These are phyloP conservation scores for Pseudorectes ferrugineus DNA, from an alignment of 2,113 vertebrate genomes.

Conservation along the genomic window DNA sequence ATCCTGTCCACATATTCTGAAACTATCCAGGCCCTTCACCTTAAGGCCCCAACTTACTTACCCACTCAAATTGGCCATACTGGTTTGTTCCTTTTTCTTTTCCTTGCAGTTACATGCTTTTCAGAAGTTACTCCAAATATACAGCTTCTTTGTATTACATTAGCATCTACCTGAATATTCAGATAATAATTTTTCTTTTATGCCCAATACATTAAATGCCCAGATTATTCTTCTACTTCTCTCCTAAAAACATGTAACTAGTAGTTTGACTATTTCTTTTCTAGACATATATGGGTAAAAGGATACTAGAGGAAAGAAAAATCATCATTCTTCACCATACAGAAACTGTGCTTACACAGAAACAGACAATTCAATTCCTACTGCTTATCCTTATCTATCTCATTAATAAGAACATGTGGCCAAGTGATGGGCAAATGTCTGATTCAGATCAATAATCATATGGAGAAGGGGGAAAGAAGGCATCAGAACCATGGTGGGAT, in stretches of 20 bases:
- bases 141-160: neutral
- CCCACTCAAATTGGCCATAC: neutral
- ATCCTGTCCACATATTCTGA: neutral
- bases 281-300: neutral
- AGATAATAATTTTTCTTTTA: neutral
- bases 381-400: neutral
- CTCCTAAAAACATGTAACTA: neutral
- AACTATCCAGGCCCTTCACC: neutral
- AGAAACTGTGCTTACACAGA: neutral
- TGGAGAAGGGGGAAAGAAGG: neutral
- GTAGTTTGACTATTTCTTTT: neutral
- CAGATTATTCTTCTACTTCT: neutral
- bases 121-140: neutral
- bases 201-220: neutral
- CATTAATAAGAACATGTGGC: neutral
- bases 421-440: neutral
- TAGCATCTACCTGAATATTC: neutral
- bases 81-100: neutral
- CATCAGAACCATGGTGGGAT: neutral
- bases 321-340: neutral
- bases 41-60: neutral
- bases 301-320: neutral
- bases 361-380: neutral
- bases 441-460: neutral
- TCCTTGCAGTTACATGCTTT: neutral